phyloP scores from a whole-genome alignment of 2,113 vertebrate genomes.

The Syrrhaptes paradoxus region DNA sequence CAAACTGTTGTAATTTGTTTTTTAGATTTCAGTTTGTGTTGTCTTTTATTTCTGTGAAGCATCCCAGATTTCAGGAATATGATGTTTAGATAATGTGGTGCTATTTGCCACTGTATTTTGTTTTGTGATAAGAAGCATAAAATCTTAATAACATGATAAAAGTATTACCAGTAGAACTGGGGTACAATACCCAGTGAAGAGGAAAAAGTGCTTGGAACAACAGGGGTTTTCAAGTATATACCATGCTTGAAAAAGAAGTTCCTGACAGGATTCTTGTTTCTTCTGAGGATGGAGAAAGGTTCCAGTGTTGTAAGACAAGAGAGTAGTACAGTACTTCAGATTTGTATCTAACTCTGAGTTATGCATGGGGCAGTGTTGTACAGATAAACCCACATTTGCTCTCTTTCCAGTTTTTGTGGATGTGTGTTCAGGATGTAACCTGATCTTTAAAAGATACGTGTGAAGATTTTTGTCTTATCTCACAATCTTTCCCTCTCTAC shows the following conservation, averaged over 20 bases:
- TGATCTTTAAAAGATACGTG: background rate
- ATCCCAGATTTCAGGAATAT: background rate
- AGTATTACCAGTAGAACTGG: background rate
- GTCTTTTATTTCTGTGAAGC: background rate
- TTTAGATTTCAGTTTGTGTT: background rate
- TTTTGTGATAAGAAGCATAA: background rate
- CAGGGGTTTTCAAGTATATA: background rate
- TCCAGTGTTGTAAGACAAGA: background rate
- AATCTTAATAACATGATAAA: background rate
- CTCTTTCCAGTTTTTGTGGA: background rate
- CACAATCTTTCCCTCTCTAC: background rate
- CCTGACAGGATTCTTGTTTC: background rate
- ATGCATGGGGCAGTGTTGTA: background rate
- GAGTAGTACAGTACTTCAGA: background rate
- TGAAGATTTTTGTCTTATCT: background rate
- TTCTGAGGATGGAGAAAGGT: background rate
- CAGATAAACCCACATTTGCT: background rate
- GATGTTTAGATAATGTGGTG: background rate
- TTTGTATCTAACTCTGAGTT: background rate
- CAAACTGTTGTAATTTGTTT: background rate
- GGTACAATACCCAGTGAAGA: background rate
- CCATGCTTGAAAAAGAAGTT: background rate
- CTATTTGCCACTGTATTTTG: background rate
- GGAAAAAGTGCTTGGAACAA: background rate
- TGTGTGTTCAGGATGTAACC: background rate